Base-by-base conservation (phyloP, 2,888 invertebrate species). In the Abscondita cerata region DNA sequence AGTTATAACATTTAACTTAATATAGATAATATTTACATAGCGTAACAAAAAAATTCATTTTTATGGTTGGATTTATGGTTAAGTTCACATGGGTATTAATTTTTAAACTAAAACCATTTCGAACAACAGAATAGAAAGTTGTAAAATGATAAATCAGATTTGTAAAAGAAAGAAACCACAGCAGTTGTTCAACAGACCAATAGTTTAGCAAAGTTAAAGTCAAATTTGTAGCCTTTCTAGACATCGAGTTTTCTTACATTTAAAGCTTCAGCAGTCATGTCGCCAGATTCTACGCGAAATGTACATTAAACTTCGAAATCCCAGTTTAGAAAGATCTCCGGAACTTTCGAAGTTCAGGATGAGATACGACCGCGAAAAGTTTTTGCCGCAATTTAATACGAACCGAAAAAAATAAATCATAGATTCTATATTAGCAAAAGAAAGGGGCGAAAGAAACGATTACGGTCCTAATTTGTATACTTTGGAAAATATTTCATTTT, bases 251-350 rank as follows among this genome's bases (percentile, higher is more conserved):
- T 57, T 62, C 52, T 57, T 53, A 56, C 56, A 47, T 53, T 62
- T 53, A 57, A 62, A 62, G 62, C 62, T 62, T 57, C 62, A 62
- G 52, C 53, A 62, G 56, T 55, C 62, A 62, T 62, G 62, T 62
- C 62, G 52, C 62, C 62, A 62, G 62, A 62, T 62, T 61, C 56
- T 57, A 62, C 62, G 62, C 52, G 62, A 62, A 62, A 62, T 62
- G 57, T 62, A 62, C 62, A 62, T 62, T 62, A 62, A 62, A 62
- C 57, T 62, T 62, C 41, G 52, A 47, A 62, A 62, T 62, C 62
- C 62, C 57, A 62, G 62, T 62, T 62, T 50, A 53, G 62, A 62
- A 61, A 61, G 61, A 61, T 52, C 61, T 56, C 40, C 52, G 58
- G 48, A 62, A 62, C 57, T 57, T 53, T 33, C 41, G 47, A 62